A percentile compares a stretch with the other conserved stretches of the same genome.
phyloP scores from a whole-genome alignment of 2,113 vertebrate genomes.

The Neotoma lepida region DNA sequence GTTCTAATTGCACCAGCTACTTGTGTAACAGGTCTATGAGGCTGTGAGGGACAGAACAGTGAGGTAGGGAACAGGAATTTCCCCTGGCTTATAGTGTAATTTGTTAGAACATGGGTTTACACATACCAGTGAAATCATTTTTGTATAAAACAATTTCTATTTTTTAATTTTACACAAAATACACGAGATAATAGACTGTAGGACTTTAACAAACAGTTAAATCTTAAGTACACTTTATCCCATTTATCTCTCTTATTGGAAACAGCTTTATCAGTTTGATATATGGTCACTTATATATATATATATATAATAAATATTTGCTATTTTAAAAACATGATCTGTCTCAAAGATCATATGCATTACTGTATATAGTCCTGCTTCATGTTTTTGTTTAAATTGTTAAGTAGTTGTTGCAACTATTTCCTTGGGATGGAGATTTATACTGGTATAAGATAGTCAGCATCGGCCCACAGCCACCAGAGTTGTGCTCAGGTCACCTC shows the following conservation, averaged over 20 bases:
- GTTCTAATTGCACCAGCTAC: neutral
- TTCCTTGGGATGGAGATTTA: neutral
- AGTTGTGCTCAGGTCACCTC: too few relatives aligned
- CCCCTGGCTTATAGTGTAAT: neutral
- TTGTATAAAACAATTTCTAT: neutral
- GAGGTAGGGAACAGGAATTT: neutral
- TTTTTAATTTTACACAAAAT: conserved; percentile 26
- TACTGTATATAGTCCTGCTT: neutral
- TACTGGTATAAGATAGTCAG: neutral
- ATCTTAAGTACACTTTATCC: neutral
- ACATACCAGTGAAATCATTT: neutral
- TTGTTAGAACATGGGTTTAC: neutral
- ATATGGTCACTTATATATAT: neutral
- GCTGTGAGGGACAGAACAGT: neutral
- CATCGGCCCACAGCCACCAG: neutral
- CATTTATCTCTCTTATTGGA: neutral
- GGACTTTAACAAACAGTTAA: neutral
- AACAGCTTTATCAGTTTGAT: neutral
- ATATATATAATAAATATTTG: neutral
- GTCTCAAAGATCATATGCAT: neutral
- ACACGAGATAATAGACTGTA: neutral
- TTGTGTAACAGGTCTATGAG: neutral
- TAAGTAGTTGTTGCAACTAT: neutral
- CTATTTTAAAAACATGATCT: neutral
- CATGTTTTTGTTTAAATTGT: neutral